Conservation (phyloP, 2,113 vertebrate species). For the Leptocoma aspasia region DNA sequence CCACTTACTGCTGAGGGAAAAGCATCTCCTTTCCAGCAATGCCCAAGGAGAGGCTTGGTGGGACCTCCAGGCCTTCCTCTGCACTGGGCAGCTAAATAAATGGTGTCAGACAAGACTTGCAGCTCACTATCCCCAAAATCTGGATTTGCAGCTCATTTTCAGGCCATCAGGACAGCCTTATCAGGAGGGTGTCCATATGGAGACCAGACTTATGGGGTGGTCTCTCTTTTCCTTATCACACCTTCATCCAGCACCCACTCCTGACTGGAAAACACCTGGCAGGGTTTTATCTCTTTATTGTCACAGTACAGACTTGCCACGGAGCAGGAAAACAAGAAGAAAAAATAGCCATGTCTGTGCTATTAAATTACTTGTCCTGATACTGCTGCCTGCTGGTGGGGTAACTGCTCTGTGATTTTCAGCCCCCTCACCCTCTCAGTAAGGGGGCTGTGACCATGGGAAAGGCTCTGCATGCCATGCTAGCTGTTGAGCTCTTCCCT, state of each 20-base stretch:
- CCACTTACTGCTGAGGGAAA: neutral
- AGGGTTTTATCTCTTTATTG: neutral
- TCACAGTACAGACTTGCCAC: neutral
- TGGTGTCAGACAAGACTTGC: neutral
- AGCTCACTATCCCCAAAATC: neutral
- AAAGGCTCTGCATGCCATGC: neutral
- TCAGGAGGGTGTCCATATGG: neutral
- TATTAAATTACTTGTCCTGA: neutral
- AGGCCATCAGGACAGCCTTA: neutral
- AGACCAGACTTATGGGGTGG: neutral
- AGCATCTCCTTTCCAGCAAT: neutral
- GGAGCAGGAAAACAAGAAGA: neutral
- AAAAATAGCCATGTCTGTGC: accelerated
- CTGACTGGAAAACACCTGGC: neutral
- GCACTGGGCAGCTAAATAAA: neutral
- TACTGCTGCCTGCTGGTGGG: neutral
- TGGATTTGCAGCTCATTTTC: neutral
- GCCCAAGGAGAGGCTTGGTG: neutral
- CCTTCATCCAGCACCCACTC: neutral
- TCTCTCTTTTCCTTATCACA: neutral
- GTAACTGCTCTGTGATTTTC: neutral
- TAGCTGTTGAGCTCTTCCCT: neutral
- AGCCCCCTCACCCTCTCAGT: neutral
- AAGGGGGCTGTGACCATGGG: neutral
- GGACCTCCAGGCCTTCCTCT: neutral